Percentiles rank a stretch among this genome's conserved stretches.
These are phyloP conservation scores for Ormia ochracea DNA, from an alignment of 2,888 invertebrate genomes.

Conservation along the genomic window DNA sequence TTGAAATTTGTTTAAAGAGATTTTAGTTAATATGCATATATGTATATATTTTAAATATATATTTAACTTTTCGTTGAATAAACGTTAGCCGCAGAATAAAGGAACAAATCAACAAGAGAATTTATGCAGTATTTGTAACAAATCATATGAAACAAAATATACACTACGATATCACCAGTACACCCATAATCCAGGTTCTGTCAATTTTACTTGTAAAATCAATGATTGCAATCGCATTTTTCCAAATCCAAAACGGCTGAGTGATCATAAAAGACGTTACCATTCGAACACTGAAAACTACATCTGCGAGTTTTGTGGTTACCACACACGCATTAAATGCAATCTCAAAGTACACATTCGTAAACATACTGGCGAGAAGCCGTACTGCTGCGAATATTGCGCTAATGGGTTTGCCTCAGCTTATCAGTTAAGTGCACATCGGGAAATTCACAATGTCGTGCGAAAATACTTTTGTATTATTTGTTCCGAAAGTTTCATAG, in stretches of 20 bases:
- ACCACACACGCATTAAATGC: constrained; percentile 65
- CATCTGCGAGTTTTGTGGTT: constrained; percentile 61
- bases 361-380: constrained; percentile 71
- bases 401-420: constrained; percentile 57
- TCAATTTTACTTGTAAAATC: constrained; percentile 18
- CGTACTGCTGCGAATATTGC: constrained; percentile 65
- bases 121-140: constrained; percentile 32
- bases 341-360: constrained; percentile 69
- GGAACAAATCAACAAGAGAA: not conserved
- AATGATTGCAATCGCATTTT: constrained; percentile 47
- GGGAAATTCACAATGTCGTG: constrained; percentile 34
- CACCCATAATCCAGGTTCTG: not conserved
- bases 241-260: constrained; percentile 61
- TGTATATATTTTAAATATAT: not conserved
- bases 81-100: not conserved
- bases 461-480: constrained; percentile 64
- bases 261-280: constrained; percentile 59
- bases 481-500: constrained; percentile 67
- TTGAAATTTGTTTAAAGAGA: too few relatives aligned
- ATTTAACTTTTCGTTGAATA: not conserved
- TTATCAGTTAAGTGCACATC: constrained; percentile 57
- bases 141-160: constrained; percentile 33
- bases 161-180: constrained; percentile 41
- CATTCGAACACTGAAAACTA: constrained; percentile 64
- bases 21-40: not conserved